Evolutionary conservation across 2,113 vertebrate species (phyloP), one percentile per base, ranked within the genome.

Genomic region (Pelecanus crispus): DNA sequence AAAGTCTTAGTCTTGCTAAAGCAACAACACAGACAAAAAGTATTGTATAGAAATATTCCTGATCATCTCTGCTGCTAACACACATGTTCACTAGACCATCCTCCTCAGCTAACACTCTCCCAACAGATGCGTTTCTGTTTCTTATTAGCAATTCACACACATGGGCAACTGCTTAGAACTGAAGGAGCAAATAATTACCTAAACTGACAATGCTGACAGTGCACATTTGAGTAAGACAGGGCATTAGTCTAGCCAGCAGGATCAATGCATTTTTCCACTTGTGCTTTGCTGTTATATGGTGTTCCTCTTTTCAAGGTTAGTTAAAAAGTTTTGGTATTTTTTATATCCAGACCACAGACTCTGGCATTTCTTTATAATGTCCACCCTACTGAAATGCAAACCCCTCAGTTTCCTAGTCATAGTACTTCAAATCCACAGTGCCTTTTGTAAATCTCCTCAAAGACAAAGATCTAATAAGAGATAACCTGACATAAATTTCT

Each of bases 271-370:
- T 92, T 93, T 70, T 44, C 17, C 21, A 49, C 9, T 68, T 77
- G 31, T n/a, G 9, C 25, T 31, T 49, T 21, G 3, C 15, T 28
- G 6, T 66, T 81, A 56, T 36, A 38, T 15, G 4, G 2, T 62
- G 17, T 73, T 91, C 26, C 13, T 68, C 44, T 80, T 73, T 80
- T 28, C 49, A 77, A 84, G 11, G 59, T 73, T 75, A 81, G 42
- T 78, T 95, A 19, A 45, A 82, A 73, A 59, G 19, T 29, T 86
- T 72, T 73, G 63, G 29, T 65, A 40, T 93, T 89, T 97, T 97
- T 42, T 94, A 44, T 88, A 73, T 4, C 11, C 58, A 94, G 93
- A 91, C 8, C 80, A 82, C 5, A 3, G 73, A 81, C 63, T 95
- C 70, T 55, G 55, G 22, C 12, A 71, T 88, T 94, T 81, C 21